Conservation (phyloP, 2,797 vertebrate genomes). For the Cyprinodon diabolis region DNA sequence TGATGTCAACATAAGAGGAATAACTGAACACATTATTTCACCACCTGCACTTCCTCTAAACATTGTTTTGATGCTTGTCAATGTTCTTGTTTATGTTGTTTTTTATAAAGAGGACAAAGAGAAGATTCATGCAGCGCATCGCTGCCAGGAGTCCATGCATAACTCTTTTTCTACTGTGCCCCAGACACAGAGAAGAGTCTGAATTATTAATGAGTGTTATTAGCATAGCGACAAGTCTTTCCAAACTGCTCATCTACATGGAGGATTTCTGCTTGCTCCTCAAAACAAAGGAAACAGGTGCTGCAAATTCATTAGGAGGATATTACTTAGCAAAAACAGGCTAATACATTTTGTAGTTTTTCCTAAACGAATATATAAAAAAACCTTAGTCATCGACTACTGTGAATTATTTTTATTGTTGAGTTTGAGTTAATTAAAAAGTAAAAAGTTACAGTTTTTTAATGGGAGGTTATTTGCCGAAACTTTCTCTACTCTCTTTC, state of each 20-base stretch:
- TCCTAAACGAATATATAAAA: neutral
- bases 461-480: neutral
- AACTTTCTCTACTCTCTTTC: neutral
- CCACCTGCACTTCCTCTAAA: neutral
- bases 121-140: conserved; percentile 18
- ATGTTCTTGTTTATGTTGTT: neutral
- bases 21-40: neutral
- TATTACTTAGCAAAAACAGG: conserved; percentile 16
- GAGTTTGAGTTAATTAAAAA: neutral
- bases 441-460: neutral
- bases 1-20: neutral
- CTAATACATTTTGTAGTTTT: neutral
- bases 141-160: conserved; percentile 29
- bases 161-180: conserved; percentile 42
- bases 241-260: conserved; percentile 10
- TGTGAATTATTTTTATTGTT: neutral
- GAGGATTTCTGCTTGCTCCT: conserved; percentile 11
- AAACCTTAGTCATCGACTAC: neutral
- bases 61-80: neutral
- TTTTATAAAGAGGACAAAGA: conserved; percentile 4
- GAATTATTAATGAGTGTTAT: conserved; percentile 76
- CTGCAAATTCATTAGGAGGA: neutral
- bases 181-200: conserved; percentile 70
- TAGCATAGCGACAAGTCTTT: conserved; percentile 58
- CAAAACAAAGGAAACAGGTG: neutral